Conservation (phyloP, 1,140 invertebrate species). For the Drosophila auraria region DNA sequence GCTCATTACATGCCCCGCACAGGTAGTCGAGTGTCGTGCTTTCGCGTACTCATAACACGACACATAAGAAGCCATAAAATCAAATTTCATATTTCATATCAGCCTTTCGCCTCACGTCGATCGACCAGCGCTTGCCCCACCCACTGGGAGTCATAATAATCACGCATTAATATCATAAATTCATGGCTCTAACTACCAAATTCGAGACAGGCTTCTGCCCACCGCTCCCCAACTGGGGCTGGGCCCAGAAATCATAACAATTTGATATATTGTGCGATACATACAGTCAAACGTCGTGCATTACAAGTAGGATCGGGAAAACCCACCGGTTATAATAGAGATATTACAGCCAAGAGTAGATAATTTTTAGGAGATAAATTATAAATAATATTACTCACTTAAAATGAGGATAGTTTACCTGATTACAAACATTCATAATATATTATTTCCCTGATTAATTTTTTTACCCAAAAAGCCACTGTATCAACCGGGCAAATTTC, state of each 20-base stretch:
- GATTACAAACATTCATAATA: too few relatives aligned
- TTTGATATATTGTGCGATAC: constrained; percentile 70
- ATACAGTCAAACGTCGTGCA: constrained; percentile 43
- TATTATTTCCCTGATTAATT: neutral
- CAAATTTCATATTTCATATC: constrained; percentile 78
- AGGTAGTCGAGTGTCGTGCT: constrained; percentile 66
- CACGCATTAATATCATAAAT: constrained; percentile 80
- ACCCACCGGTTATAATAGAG: neutral
- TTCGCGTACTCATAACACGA: constrained; percentile 69
- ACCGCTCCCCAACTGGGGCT: constrained; percentile 58
- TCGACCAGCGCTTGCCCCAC: constrained; percentile 16
- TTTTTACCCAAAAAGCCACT: neutral
- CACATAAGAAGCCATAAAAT: constrained; percentile 65
- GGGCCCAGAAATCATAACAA: constrained; percentile 57
- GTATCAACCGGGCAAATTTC: neutral
- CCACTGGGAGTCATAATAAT: constrained; percentile 60
- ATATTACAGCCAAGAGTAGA: neutral
- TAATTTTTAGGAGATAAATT: neutral
- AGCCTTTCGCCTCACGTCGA: constrained; percentile 64
- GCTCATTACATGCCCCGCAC: constrained; percentile 62
- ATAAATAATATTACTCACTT: neutral
- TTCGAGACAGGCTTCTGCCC: constrained; percentile 56
- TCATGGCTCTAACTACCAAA: constrained; percentile 60
- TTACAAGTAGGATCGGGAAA: constrained; percentile 21
- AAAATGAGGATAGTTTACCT: too few relatives aligned